phyloP scores from a whole-genome alignment of 2,113 vertebrate genomes.

The Limnothrissa miodon region DNA sequence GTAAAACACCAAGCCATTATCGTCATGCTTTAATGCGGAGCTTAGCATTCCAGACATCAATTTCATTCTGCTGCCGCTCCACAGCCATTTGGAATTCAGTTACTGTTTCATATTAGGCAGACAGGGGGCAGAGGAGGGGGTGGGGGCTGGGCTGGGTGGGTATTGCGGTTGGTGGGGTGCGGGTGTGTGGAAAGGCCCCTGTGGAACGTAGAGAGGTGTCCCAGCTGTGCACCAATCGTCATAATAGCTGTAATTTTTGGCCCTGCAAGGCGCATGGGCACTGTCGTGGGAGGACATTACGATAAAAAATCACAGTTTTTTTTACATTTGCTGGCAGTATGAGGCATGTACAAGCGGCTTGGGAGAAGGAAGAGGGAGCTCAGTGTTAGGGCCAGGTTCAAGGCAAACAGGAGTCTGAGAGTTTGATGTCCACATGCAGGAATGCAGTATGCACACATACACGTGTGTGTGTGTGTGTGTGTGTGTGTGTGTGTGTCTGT shows the following conservation, averaged over 20 bases:
- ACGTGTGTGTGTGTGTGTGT: neutral
- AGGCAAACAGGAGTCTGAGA: neutral
- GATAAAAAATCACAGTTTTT: conserved; percentile 40
- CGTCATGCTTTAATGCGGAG: conserved; percentile 69
- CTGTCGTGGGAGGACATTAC: conserved; percentile 40
- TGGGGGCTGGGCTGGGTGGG: too few species aligned
- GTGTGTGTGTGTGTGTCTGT: neutral
- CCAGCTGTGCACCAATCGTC: conserved; percentile 35
- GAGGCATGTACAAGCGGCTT: neutral
- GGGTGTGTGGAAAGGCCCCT: neutral
- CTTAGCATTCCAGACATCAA: conserved; percentile 68
- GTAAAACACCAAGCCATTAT: conserved; percentile 75
- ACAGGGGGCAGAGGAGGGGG: neutral
- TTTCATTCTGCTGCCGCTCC: conserved; percentile 64
- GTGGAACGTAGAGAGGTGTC: conserved; percentile 24
- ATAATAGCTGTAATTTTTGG: conserved; percentile 40
- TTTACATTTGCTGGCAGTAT: conserved; percentile 40
- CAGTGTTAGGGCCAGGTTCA: conserved; percentile 8
- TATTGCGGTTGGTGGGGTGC: too few species aligned
- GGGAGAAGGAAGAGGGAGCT: conserved; percentile 21
- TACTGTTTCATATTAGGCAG: conserved; percentile 57
- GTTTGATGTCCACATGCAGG: too few species aligned
- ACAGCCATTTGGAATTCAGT: conserved; percentile 69
- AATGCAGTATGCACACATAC: neutral
- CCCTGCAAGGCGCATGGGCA: conserved; percentile 29